These are phyloP conservation scores for Eulemur mongoz DNA, from an alignment of 2,797 vertebrate genomes.

Conservation along the genomic window DNA sequence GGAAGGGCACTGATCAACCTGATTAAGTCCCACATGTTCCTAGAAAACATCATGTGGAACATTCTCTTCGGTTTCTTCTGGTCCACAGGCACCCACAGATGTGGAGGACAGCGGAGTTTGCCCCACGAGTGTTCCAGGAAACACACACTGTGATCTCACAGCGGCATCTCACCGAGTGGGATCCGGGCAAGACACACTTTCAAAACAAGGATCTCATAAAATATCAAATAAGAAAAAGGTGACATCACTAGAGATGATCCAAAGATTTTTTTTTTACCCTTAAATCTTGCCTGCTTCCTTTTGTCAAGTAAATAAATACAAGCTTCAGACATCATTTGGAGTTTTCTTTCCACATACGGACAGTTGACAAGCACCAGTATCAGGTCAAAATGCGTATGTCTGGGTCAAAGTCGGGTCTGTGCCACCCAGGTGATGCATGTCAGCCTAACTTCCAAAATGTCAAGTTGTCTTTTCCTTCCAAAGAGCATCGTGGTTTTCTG, in stretches of 20 bases:
- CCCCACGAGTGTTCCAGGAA: rapidly evolving
- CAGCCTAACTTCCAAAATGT: background rate
- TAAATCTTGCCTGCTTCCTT: background rate
- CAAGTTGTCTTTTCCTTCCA: background rate
- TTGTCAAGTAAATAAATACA: background rate
- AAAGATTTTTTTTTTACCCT: background rate
- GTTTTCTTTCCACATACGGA: background rate
- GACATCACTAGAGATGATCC: background rate
- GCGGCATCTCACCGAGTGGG: background rate
- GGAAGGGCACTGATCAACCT: background rate
- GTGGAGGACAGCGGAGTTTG: background rate
- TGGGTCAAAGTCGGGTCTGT: background rate
- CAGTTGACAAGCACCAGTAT: background rate
- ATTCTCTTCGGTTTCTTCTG: background rate
- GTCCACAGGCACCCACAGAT: background rate
- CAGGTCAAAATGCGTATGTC: rapidly evolving
- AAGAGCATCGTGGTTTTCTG: background rate
- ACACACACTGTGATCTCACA: background rate
- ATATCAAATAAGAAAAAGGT: background rate
- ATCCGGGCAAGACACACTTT: background rate
- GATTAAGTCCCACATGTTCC: background rate
- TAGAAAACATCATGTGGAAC: background rate
- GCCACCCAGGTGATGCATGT: too few relatives aligned
- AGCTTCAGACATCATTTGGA: background rate
- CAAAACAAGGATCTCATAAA: background rate